phyloP scores from a whole-genome alignment of 2,797 vertebrate species.

The Melanotaenia maccullochi region DNA sequence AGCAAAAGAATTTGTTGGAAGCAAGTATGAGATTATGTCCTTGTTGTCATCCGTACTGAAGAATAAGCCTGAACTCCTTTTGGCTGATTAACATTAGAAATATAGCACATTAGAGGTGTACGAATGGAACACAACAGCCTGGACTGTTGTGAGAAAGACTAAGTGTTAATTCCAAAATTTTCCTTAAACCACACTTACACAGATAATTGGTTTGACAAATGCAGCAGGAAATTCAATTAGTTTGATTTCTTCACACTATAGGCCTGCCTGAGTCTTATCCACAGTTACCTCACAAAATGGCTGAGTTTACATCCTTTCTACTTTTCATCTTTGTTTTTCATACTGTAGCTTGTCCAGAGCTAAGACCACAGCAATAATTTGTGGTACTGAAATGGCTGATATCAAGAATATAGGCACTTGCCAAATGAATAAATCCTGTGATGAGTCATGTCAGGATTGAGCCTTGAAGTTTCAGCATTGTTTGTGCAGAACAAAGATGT shows the following conservation, averaged over 20 bases:
- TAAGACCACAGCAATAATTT: slow-evolving; percentile 75
- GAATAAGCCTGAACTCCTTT: neutral
- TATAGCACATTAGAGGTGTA: slow-evolving; percentile 14
- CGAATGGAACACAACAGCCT: slow-evolving; percentile 6
- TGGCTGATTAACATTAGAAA: slow-evolving; percentile 20
- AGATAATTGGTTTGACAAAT: slow-evolving; percentile 32
- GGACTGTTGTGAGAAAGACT: slow-evolving; percentile 9
- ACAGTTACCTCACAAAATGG: slow-evolving; percentile 27
- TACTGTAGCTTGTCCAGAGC: slow-evolving; percentile 43
- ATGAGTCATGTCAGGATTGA: slow-evolving; percentile 55
- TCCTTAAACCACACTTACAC: slow-evolving; percentile 8
- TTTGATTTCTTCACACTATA: slow-evolving; percentile 7
- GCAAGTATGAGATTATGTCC: slow-evolving; percentile 23
- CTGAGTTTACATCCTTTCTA: slow-evolving; percentile 41
- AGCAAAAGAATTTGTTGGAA: slow-evolving; percentile 15
- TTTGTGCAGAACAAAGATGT: slow-evolving; percentile 41
- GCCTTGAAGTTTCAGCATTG: slow-evolving; percentile 51
- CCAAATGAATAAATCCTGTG: slow-evolving; percentile 65
- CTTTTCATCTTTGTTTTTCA: slow-evolving; percentile 52
- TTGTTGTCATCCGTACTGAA: slow-evolving; percentile 14
- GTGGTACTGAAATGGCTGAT: slow-evolving; percentile 75
- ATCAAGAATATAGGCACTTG: slow-evolving; percentile 66
- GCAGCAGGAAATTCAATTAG: slow-evolving; percentile 11
- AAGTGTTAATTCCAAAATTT: slow-evolving; percentile 5
- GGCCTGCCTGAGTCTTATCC: slow-evolving; percentile 15